Evolutionary conservation across 1,140 invertebrate species (phyloP), one percentile per base, ranked within the genome.

Genomic region (Reticulitermes speratus): DNA sequence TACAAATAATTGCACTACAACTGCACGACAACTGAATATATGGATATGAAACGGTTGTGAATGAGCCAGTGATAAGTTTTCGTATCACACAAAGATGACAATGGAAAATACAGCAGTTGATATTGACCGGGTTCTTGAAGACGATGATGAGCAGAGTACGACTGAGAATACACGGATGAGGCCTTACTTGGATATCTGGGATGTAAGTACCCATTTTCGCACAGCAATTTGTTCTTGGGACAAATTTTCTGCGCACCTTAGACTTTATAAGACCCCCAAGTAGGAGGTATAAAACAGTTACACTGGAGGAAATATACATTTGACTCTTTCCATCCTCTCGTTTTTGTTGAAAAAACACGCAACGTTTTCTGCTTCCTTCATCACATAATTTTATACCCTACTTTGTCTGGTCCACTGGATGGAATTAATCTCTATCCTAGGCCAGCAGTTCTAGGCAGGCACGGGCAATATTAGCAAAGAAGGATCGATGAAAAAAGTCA

Each of bases 181-280:
- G 83, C 83, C 83, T n/a, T 84, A 84, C 48, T 48, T 84, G 14
- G 83, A 84, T n/a, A 59, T 84, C 21, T 84, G 83, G 83, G 83
- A 84, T n/a, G 83, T 84, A 84, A 84, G 83, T 84, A 52, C 12
- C 12, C 83, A n/a, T 48, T 16, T 48, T 55, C 19, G 19, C 52
- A 55, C 5, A 2, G 52, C 14, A 55, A 5, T 11, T 14, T 82
- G 81, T 44, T 16, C 81, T 82, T 82, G 12, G 9, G 21, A 6
- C 12, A 30, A 82, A 38, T 38, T 38, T 38, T 38, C 38, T 38
- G 30, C 30, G 14, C 7, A 7, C 14, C 30, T 6, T 16, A 75
- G 23, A 75, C 21, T n/a, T 69, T 5, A 21, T 5, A 21, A 23
- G 65, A 21, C 21, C 65, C 2, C 5, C 21, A 69, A n/a, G 65